Conservation (phyloP, 2,888 invertebrate species). For the Spilarctia lutea region DNA sequence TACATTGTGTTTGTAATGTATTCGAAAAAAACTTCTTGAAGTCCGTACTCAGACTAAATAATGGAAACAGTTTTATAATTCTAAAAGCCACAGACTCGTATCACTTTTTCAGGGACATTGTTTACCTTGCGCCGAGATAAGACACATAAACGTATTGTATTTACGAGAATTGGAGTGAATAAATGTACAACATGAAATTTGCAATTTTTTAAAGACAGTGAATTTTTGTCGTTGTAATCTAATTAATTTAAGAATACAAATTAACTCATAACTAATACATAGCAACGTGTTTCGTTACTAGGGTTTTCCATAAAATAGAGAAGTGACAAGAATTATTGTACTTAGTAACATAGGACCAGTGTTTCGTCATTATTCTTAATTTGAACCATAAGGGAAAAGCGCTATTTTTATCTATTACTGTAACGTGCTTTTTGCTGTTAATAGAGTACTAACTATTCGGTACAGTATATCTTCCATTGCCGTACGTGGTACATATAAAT, state of each 20-base stretch:
- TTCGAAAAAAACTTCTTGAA: constrained; percentile 51
- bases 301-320: background rate
- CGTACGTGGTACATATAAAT: too few relatives aligned
- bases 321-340: background rate
- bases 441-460: too few relatives aligned
- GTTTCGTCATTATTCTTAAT: background rate
- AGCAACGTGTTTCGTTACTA: background rate
- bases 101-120: constrained; percentile 35
- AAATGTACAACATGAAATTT: constrained; percentile 35
- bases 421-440: too few relatives aligned
- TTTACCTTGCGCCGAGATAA: constrained; percentile 17
- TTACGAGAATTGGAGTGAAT: constrained; percentile 35
- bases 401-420: background rate
- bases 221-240: too few relatives aligned
- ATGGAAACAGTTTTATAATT: constrained; percentile 44
- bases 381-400: background rate
- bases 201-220: too few relatives aligned
- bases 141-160: constrained; percentile 28
- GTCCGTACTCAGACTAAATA: constrained; percentile 24
- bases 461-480: too few relatives aligned
- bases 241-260: background rate
- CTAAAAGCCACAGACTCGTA: constrained; percentile 34
- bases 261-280: background rate
- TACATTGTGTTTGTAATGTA: constrained; percentile 51
- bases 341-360: background rate